Evolutionary conservation across 2,113 vertebrate genomes (phyloP).

Genomic region (Rana temporaria): DNA sequence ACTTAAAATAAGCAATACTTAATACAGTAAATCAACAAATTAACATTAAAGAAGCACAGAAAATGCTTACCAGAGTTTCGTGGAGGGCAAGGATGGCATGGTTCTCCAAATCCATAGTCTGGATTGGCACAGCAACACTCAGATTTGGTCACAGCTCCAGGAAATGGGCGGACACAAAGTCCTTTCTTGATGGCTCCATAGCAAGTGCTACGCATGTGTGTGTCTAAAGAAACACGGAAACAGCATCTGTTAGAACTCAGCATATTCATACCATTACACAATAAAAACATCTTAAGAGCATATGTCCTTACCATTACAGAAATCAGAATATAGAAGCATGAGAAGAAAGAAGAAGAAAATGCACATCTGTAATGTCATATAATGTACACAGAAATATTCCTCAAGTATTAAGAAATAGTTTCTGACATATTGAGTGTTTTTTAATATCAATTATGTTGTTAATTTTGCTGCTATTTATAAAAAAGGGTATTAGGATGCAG

Average conservation of each 20-base stretch:
- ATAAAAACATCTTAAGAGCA: no score
- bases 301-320: neutral
- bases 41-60: neutral
- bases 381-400: no score
- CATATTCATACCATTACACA: neutral
- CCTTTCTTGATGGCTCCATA: constrained; percentile 76
- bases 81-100: constrained; percentile 74
- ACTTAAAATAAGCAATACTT: no score
- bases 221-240: constrained; percentile 65
- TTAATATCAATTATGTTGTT: no score
- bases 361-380: no score
- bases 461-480: no score
- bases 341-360: neutral
- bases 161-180: constrained; percentile 71
- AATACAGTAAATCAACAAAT: no score
- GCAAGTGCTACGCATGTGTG: constrained; percentile 79
- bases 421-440: no score
- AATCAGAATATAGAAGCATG: neutral
- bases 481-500: no score
- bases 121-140: constrained; percentile 79
- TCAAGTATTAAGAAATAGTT: no score
- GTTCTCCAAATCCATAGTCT: constrained; percentile 78
- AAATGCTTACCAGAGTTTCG: constrained; percentile 71
- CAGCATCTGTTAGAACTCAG: no score
- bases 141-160: constrained; percentile 77